Conservation (phyloP, 2,797 vertebrate genomes). For the Peromyscus eremicus region DNA sequence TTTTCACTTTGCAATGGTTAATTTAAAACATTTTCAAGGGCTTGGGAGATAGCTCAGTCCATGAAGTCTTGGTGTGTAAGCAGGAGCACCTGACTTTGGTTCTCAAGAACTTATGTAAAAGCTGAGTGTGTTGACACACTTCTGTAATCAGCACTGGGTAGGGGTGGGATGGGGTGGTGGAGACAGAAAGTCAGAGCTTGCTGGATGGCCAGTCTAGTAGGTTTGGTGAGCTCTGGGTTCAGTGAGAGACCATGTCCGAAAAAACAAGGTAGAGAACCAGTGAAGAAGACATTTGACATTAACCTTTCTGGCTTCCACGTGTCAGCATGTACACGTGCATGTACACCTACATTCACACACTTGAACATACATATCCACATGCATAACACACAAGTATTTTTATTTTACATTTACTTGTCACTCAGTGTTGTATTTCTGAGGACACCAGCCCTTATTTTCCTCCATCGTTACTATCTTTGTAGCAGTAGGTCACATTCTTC, state of each 20-base stretch:
- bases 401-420: neutral
- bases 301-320: neutral
- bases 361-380: neutral
- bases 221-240: neutral
- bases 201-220: neutral
- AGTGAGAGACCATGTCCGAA: neutral
- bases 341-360: neutral
- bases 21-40: neutral
- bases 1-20: conserved; percentile 30
- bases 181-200: neutral
- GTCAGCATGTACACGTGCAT: neutral
- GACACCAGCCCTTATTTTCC: neutral
- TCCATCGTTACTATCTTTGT: neutral
- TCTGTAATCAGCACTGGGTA: neutral
- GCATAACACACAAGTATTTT: neutral
- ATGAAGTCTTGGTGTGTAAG: neutral
- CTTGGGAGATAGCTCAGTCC: neutral
- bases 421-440: neutral
- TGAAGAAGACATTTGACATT: neutral
- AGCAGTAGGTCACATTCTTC: neutral
- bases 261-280: neutral
- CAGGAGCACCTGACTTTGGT: no score
- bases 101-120: neutral
- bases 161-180: neutral
- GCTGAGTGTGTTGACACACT: neutral